Percentiles rank a stretch among this genome's conserved stretches.
Conservation (phyloP, 2,888 invertebrate genomes). For the Diogma glabrata region DNA sequence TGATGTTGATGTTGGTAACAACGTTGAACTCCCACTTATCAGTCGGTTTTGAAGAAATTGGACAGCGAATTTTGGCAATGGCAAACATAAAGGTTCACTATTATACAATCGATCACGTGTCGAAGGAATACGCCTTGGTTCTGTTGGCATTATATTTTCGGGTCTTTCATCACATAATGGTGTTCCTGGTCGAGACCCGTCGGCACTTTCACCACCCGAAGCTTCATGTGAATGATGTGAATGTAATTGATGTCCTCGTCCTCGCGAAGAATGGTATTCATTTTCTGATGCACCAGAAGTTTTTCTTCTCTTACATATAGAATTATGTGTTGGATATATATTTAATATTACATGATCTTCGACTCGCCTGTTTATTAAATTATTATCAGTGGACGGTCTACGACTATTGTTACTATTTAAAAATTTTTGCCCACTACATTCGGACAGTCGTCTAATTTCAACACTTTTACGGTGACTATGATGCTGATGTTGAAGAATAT, state of each 20-base stretch:
- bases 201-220: constrained; percentile 48
- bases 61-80: constrained; percentile 79
- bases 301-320: constrained; percentile 31
- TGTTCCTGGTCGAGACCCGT: constrained; percentile 73
- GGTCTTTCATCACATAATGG: constrained; percentile 73
- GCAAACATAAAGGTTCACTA: constrained; percentile 65
- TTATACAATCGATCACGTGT: constrained; percentile 44
- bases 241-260: constrained; percentile 41
- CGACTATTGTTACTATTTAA: constrained; percentile 25
- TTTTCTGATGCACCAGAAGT: constrained; percentile 28
- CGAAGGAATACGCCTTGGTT: constrained; percentile 56
- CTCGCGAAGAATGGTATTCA: constrained; percentile 34
- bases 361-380: neutral
- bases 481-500: constrained; percentile 8
- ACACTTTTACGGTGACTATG: constrained; percentile 29
- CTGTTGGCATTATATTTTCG: constrained; percentile 57
- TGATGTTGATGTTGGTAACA: constrained; percentile 11
- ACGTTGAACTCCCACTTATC: constrained; percentile 12
- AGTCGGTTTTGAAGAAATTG: constrained; percentile 42
- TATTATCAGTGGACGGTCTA: constrained; percentile 40
- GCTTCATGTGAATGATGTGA: constrained; percentile 41
- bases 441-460: constrained; percentile 43
- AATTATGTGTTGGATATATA: constrained; percentile 33
- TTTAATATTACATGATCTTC: constrained; percentile 6
- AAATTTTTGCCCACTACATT: constrained; percentile 25